Evolutionary conservation across 1,140 invertebrate species (phyloP), one percentile per base, ranked within the genome.

Genomic region (Neelides sp.): DNA sequence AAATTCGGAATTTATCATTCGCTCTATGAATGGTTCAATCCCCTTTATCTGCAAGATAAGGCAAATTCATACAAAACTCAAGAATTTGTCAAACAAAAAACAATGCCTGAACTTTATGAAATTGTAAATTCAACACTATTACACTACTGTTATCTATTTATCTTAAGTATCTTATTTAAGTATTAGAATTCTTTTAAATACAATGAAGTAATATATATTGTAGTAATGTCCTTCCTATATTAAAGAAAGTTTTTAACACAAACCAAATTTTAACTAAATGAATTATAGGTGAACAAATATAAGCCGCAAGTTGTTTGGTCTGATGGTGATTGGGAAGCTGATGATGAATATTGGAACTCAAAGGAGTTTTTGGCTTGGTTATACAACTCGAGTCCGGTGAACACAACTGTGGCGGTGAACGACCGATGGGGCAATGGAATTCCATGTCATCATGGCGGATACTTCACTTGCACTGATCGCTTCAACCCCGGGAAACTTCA

Each of bases 271-370:
- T 19, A 8, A 40, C 37, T 8, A 40, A 19, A 19, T 8, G 37
- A 40, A 40, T 47, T 19, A 4, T 32, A 55, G 26, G 73, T 77
- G 2, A 69, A 69, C 8, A 61, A 57, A 10, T 78, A 79, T 56
- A 55, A 73, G 45, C 77, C 77, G 0, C 73, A 76, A 27, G 62
- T 79, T 1, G 64, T 79, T 41, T 78, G 76, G 77, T 76, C 73
- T 8, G 75, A 77, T 57, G 75, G 75, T 0, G 74, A 77, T 46
- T 68, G 67, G 65, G 68, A 23, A 23, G 49, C 63, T 22, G 26
- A 45, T 0, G 64, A 65, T 46, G 61, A 59, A 1, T 78, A 78
- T 61, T 78, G 55, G 52, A 44, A 49, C 13, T 37, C 52, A 13
- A 22, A 13, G 53, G 66, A 34, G 53, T 63, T 15, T 30, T 48